Evolutionary conservation across 2,888 invertebrate genomes (phyloP), one percentile per base, ranked within the genome.

Genomic region (Papilio protenor): DNA sequence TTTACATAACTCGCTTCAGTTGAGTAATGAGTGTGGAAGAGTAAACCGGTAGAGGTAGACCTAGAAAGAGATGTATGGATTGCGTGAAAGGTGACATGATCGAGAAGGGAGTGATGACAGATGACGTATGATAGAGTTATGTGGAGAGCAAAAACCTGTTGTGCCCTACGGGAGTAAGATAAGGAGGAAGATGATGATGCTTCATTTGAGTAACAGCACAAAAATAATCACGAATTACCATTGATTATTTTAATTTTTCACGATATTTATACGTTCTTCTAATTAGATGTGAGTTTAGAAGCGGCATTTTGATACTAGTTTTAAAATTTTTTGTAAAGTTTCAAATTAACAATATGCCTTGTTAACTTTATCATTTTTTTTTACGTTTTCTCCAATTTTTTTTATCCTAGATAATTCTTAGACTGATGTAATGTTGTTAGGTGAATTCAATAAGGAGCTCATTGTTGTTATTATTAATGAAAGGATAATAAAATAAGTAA

Each of bases 1-100:
- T 69, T 45, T 69, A 69, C 45, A 69, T 69, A 69, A 69, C 45
- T 69, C 21, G n/a, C 45, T 69, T n/a, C 27, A 12, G 16, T n/a
- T n/a, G 2, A 27, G 27, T 27, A 27, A 27, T 27, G 27, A 27
- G 27, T 27, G 27, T 27, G 27, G 27, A 27, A 27, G 27, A 2
- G 27, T 27, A 27, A 27, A 27, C 27, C 27, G 27, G 27, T 27
- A 27, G 27, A 27, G 27, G 27, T 27, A 27, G 27, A 27, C 27
- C 27, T 27, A 27, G 27, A 27, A 27, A 27, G 27, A 27, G 27
- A 27, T 27, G 27, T 27, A 27, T 27, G 27, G 27, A 27, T 27
- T 27, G 27, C 27, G 27, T 27, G 27, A 27, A 27, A 27, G 27
- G 27, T 27, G 27, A 27, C 1, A 27, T 27, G 27, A 2, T 27